Evolutionary conservation across 2,113 vertebrate genomes (phyloP), one percentile per base, ranked within the genome.

Genomic region (Sinocyclocheilus maitianheensis): DNA sequence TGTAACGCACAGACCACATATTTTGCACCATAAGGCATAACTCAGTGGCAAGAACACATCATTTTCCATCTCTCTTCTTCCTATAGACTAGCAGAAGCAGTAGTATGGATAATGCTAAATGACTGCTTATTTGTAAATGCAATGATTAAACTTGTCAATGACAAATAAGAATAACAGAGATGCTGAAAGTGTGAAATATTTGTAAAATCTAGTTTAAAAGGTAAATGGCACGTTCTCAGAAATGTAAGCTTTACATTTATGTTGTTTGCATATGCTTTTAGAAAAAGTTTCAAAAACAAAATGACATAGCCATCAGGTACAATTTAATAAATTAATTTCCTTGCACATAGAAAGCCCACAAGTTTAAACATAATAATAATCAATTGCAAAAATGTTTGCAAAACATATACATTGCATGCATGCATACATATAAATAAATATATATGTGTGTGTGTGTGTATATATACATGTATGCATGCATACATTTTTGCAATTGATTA

Each of bases 1-100:
- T 65, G 91, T 94, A 92, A 91, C 88, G 84, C 12, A 91, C 92
- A 88, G 91, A 91, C 90, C 93, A 85, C 93, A 92, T 84, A 74
- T 74, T 83, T 74, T 53, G 11, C 34, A 83, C 20, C 67, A 74
- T 60, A 71, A 58, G 48, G 30, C 65, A 58, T 72, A 71, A 40
- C 46, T 58, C 48, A 22, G 22, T 37, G 82, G 60, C 16, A 84
- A 74, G 3, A 43, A 55, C 16, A 65, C 26, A 74, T 60, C 0
- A 16, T 43, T 60, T 22, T 69, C 24, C 24, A 46, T 46, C 48
- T 24, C 10, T 48, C 13, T 34, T 58, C 30, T n/a, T 55, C 24
- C 26, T 34, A 4, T 13, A 69, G 24, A 67, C 46, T 10, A 13
- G 24, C 7, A 53, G 8, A 51, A 13, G 58, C 34, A 24, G 43